Conservation (phyloP, 1,140 invertebrate species). For the Ridgeia piscesae region DNA sequence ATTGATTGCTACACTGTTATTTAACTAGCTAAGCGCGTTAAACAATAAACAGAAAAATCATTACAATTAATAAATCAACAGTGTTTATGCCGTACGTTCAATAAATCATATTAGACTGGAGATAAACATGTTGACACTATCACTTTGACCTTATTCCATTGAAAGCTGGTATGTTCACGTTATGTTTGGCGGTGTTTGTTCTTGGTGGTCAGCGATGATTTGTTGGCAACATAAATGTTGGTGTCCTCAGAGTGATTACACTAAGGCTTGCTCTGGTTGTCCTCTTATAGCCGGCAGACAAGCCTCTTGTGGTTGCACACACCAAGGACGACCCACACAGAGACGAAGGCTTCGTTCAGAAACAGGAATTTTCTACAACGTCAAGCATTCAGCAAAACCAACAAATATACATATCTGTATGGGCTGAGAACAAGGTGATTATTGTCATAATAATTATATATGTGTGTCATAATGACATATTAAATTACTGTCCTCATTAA, state of each 20-base stretch:
- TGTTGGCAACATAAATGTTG: no score
- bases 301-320: neutral
- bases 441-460: neutral
- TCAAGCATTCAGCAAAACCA: neutral
- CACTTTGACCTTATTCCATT: no score
- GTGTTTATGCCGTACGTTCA: no score
- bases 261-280: neutral
- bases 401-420: constrained; percentile 5
- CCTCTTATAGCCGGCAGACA: neutral
- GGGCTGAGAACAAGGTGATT: constrained; percentile 12
- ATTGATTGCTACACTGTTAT: no score
- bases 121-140: no score
- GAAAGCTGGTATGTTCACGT: no score
- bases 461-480: neutral
- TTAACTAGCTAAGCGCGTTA: no score
- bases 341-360: constrained; percentile 7
- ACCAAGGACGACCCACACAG: neutral
- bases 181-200: no score
- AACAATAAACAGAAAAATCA: no score
- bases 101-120: no score
- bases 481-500: neutral
- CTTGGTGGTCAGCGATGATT: no score
- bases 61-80: no score
- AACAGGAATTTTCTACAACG: neutral
- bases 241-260: neutral